phyloP scores from a whole-genome alignment of 2,888 invertebrate genomes.

The Gerosis bhagava region DNA sequence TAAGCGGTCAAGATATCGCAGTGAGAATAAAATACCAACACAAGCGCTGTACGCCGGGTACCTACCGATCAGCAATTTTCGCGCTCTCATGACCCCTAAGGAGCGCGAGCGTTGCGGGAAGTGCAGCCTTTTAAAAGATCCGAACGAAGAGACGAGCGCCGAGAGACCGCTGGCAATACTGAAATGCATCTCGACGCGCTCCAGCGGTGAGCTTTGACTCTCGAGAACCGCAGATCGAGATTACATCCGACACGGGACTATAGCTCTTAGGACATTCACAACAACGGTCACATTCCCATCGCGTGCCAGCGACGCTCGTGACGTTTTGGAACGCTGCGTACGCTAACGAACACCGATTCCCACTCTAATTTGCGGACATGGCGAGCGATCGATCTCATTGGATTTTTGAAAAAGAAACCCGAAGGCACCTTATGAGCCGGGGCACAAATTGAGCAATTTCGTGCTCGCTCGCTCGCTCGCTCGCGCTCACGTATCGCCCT shows the following conservation, averaged over 20 bases:
- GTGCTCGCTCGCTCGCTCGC: slow-evolving; percentile 60
- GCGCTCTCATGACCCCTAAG: slow-evolving; percentile 46
- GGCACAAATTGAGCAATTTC: slow-evolving; percentile 80
- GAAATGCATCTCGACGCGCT: slow-evolving; percentile 67
- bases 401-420: slow-evolving; percentile 76
- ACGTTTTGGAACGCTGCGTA: slow-evolving; percentile 36
- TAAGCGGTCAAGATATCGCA: too few species aligned
- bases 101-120: slow-evolving; percentile 39
- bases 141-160: slow-evolving; percentile 57
- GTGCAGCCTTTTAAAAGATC: slow-evolving; percentile 47
- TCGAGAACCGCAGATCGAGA: slow-evolving; percentile 58
- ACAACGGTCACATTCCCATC: too few species aligned
- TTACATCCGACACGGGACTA: too few species aligned
- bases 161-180: slow-evolving; percentile 58
- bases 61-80: too few species aligned
- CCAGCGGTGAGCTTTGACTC: slow-evolving; percentile 65
- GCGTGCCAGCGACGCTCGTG: slow-evolving; percentile 44
- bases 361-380: slow-evolving; percentile 80
- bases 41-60: too few species aligned
- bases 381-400: slow-evolving; percentile 80
- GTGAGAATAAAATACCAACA: slow-evolving; percentile 42
- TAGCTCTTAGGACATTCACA: too few species aligned
- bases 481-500: slow-evolving; percentile 46
- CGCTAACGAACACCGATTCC: slow-evolving; percentile 77
- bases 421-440: slow-evolving; percentile 63